A percentile compares a stretch with the other conserved stretches of the same genome.
Evolutionary conservation across 2,113 vertebrate genomes (phyloP).

Genomic region (Notarius lentiginosus): DNA sequence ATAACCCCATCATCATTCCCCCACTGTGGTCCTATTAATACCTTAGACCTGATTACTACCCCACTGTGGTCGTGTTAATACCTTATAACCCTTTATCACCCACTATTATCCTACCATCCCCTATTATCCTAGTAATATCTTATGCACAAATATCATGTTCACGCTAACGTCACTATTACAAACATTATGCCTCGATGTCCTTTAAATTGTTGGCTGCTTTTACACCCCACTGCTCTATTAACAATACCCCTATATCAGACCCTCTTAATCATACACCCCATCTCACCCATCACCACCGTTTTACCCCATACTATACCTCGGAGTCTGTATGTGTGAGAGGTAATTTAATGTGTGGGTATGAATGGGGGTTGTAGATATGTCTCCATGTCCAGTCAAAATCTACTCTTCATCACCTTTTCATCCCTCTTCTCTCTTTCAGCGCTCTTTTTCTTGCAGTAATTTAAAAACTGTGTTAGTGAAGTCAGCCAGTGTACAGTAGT

Average conservation of each 20-base stretch:
- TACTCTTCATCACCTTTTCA: constrained; percentile 42
- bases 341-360: not conserved
- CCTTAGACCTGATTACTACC: not conserved
- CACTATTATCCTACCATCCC: not conserved
- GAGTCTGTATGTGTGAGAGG: constrained; percentile 3
- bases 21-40: not conserved
- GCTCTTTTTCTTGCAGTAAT: constrained; percentile 13
- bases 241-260: not conserved
- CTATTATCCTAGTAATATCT: not conserved
- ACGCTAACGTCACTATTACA: not conserved
- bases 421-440: not conserved
- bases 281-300: not conserved
- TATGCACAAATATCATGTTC: not conserved
- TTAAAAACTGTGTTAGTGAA: not conserved
- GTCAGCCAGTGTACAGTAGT: not conserved
- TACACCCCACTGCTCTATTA: not conserved
- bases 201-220: not conserved
- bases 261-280: not conserved
- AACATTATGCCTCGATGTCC: not conserved
- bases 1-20: not conserved
- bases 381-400: not conserved
- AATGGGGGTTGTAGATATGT: not conserved
- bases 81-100: not conserved
- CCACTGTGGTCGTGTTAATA: not conserved
- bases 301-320: not conserved